Evolutionary conservation across 2,113 vertebrate species (phyloP).

Genomic region (Actenoides hombroni): DNA sequence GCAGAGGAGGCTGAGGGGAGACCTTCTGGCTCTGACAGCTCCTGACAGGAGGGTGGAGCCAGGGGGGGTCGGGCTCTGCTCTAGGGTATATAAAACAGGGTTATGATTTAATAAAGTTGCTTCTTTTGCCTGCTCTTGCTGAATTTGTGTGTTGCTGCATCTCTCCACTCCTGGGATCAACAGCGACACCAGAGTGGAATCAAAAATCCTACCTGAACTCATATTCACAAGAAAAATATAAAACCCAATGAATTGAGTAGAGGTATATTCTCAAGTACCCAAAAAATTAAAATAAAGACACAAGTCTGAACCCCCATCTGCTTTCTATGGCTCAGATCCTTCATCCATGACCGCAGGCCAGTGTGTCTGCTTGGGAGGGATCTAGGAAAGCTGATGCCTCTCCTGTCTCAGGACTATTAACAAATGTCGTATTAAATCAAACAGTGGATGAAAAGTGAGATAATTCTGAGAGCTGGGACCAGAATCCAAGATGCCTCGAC

Average conservation of each 20-base stretch:
- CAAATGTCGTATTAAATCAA: background rate
- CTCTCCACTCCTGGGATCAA: too few species aligned
- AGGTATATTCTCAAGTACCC: background rate
- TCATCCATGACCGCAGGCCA: background rate
- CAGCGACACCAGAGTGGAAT: too few species aligned
- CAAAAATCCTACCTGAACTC: background rate
- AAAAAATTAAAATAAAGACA: background rate
- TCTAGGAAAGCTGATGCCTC: background rate
- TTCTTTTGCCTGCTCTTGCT: too few species aligned
- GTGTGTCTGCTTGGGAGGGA: background rate
- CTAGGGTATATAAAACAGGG: too few species aligned
- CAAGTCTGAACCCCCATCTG: background rate
- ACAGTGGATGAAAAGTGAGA: background rate
- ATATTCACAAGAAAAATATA: background rate
- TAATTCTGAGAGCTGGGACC: background rate
- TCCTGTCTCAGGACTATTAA: background rate
- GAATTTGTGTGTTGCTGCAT: too few species aligned
- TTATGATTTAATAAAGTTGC: too few species aligned
- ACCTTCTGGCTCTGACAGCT: too few species aligned
- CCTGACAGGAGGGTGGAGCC: too few species aligned
- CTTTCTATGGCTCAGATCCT: background rate
- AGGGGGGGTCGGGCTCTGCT: too few species aligned
- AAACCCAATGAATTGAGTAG: background rate
- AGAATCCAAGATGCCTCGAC: background rate
- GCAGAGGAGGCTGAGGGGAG: too few species aligned